These are phyloP conservation scores for Pangasius sanitwongsei DNA, from an alignment of 2,797 vertebrate genomes.

Conservation along the genomic window DNA sequence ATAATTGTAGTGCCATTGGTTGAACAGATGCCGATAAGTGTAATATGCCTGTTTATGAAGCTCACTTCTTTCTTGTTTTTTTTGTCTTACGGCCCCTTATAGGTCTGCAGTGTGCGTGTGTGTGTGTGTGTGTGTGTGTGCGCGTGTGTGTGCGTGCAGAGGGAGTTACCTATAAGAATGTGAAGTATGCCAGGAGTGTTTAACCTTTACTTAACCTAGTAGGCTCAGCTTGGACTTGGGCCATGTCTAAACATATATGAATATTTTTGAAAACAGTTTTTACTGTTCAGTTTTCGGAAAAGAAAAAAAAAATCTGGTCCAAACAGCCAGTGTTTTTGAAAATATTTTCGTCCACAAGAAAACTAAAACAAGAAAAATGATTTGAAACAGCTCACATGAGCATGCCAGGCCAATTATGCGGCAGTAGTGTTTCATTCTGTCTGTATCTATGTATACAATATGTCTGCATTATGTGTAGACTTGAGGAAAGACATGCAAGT, in stretches of 20 bases:
- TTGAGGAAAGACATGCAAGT: neutral
- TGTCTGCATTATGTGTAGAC: neutral
- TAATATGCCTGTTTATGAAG: neutral
- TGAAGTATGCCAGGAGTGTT: slow-evolving; percentile 9
- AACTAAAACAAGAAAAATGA: neutral
- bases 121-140: neutral
- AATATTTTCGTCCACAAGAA: neutral
- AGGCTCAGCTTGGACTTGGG: no score
- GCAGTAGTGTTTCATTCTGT: neutral
- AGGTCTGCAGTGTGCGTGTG: neutral
- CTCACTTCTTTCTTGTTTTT: neutral
- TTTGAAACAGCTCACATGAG: neutral
- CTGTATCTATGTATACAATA: neutral
- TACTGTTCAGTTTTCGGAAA: neutral
- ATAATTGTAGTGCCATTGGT: neutral
- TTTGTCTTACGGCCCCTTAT: neutral
- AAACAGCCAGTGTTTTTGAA: no score
- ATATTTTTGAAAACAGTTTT: neutral
- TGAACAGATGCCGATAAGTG: neutral
- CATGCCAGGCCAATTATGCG: neutral
- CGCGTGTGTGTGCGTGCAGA: neutral
- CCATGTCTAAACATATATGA: no score
- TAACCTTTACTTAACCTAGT: slow-evolving; percentile 22
- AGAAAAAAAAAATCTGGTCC: neutral
- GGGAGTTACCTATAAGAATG: slow-evolving; percentile 41